These are phyloP conservation scores for Microctenopoma stevenorrisi DNA, from an alignment of 2,797 vertebrate genomes.

Conservation along the genomic window DNA sequence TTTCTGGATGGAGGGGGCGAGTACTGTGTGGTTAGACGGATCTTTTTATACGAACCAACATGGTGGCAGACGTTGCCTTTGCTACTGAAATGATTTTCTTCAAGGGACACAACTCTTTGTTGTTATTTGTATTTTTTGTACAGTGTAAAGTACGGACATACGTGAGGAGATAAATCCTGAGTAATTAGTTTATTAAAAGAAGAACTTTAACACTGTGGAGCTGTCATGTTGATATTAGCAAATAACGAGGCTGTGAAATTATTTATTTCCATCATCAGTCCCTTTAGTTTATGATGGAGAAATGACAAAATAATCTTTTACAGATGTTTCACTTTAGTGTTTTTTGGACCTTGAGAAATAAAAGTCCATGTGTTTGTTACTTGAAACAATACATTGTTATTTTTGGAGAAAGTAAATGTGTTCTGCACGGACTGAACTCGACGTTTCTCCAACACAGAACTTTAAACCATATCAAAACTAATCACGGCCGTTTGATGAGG, in stretches of 20 bases:
- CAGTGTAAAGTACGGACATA: conserved; percentile 6
- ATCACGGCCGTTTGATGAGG: too few species aligned
- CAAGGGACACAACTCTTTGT: background rate
- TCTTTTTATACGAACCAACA: conserved; percentile 66
- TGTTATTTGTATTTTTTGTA: conserved; percentile 21
- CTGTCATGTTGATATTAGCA: conserved; percentile 66
- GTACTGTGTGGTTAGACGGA: conserved; percentile 45
- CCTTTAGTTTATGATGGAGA: conserved; percentile 4
- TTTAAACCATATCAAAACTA: too few species aligned
- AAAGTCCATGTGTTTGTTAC: conserved; percentile 75
- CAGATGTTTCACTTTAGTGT: conserved; percentile 10
- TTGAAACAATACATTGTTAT: conserved; percentile 84
- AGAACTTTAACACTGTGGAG: background rate
- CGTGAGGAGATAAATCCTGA: background rate
- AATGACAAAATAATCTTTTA: background rate
- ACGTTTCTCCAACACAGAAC: too few species aligned
- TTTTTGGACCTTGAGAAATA: conserved; percentile 49
- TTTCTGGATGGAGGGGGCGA: conserved; percentile 40
- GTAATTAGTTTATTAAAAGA: background rate
- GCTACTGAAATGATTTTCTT: conserved; percentile 67
- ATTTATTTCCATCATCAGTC: background rate
- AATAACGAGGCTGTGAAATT: conserved; percentile 79
- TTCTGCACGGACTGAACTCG: background rate
- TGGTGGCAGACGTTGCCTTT: conserved; percentile 80
- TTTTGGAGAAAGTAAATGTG: conserved; percentile 76